Evolutionary conservation across 1,140 invertebrate genomes (phyloP).

Genomic region (Megathymus violae): DNA sequence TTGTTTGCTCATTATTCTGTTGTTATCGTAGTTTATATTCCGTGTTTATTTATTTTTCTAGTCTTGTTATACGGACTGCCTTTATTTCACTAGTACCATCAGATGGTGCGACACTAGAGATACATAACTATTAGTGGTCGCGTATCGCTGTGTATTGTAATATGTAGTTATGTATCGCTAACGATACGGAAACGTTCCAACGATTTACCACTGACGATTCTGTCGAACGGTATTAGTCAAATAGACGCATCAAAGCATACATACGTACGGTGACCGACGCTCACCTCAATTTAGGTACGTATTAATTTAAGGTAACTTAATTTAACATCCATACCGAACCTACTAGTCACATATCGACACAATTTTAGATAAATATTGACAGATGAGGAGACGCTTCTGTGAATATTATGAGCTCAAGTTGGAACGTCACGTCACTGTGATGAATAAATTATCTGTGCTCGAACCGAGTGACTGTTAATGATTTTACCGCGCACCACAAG

Average conservation of each 20-base stretch:
- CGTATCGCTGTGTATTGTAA: too few species aligned
- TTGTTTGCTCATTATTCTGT: constrained; percentile 72
- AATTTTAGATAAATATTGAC: constrained; percentile 62
- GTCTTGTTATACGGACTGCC: constrained; percentile 63
- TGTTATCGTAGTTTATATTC: constrained; percentile 59
- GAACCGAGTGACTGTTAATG: constrained; percentile 12
- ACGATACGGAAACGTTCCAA: neutral
- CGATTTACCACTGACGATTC: neutral
- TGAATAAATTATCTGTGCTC: constrained; percentile 12
- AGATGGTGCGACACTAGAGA: too few species aligned
- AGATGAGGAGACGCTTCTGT: constrained; percentile 47
- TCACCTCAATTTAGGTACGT: constrained; percentile 47
- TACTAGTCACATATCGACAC: constrained; percentile 73
- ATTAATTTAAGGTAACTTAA: constrained; percentile 53
- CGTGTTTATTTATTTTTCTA: constrained; percentile 59
- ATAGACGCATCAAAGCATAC: neutral
- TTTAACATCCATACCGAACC: constrained; percentile 63
- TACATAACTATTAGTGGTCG: too few species aligned
- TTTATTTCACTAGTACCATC: neutral
- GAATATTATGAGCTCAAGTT: constrained; percentile 38
- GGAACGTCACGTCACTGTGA: constrained; percentile 17
- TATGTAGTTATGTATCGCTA: too few species aligned
- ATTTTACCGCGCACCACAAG: too few species aligned
- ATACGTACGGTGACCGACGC: constrained; percentile 21
- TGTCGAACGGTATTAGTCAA: neutral